These are phyloP conservation scores for Onychomys arenicola DNA, from an alignment of 2,797 vertebrate genomes.

Conservation along the genomic window DNA sequence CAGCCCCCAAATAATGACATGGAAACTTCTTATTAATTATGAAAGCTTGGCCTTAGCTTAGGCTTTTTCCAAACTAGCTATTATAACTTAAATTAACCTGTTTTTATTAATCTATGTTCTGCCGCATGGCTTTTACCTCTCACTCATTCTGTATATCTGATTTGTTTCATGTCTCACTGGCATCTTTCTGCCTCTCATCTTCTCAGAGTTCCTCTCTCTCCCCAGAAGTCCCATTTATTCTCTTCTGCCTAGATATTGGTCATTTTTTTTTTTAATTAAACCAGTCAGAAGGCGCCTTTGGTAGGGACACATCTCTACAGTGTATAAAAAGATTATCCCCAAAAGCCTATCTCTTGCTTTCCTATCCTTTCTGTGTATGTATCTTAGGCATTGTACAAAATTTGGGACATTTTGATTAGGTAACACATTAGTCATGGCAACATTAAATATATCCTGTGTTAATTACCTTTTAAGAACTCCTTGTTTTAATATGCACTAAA, in stretches of 20 bases:
- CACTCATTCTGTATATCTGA: background rate
- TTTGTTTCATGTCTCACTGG: background rate
- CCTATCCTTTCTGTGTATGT: background rate
- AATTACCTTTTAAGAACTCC: slow-evolving; percentile 8
- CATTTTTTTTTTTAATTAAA: background rate
- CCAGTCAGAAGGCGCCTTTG: background rate
- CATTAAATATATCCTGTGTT: background rate
- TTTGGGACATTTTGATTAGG: background rate
- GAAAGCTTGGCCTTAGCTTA: background rate
- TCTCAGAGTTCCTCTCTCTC: background rate
- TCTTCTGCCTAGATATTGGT: background rate
- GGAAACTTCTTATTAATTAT: background rate
- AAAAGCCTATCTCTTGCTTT: background rate
- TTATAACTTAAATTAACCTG: background rate
- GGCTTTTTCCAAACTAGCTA: background rate
- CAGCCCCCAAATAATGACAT: background rate
- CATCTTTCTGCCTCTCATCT: background rate
- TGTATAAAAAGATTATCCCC: background rate
- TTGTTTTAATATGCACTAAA: background rate
- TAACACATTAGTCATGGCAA: background rate
- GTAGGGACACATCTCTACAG: background rate
- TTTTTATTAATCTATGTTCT: background rate
- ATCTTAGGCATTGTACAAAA: background rate
- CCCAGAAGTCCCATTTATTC: background rate
- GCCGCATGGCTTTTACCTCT: background rate